Conservation (phyloP, 2,888 invertebrate genomes). For the Acanthococcus lagerstroemiae region DNA sequence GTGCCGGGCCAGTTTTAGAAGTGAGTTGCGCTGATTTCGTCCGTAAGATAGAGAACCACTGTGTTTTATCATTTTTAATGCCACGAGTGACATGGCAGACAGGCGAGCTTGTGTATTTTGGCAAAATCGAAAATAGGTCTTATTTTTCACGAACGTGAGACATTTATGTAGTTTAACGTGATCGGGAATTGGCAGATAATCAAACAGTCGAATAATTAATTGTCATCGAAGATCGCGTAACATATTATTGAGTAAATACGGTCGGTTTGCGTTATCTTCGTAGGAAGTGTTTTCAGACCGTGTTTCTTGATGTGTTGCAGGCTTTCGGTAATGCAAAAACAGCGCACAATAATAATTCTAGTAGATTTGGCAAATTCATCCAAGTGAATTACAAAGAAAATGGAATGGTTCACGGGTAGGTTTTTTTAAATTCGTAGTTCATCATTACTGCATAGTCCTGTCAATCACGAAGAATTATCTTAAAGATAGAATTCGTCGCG, state of each 20-base stretch:
- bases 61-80: no score
- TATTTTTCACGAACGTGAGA: slow-evolving; percentile 7
- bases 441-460: no score
- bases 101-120: no score
- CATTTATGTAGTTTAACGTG: not conserved
- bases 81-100: no score
- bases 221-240: not conserved
- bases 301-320: slow-evolving; percentile 41
- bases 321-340: slow-evolving; percentile 99
- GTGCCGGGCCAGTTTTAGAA: slow-evolving; percentile 91
- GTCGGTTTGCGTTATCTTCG: no score
- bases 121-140: slow-evolving; percentile 3
- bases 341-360: slow-evolving; percentile 93
- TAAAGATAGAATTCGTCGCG: no score
- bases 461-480: no score
- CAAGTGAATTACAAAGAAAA: slow-evolving; percentile 96
- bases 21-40: slow-evolving; percentile 40
- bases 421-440: no score
- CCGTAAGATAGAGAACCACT: not conserved
- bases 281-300: no score
- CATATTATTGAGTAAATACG: no score
- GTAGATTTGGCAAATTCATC: slow-evolving; percentile 94
- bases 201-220: not conserved
- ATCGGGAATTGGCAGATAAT: not conserved
- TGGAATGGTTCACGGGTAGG: slow-evolving; percentile 91